Percentiles rank a stretch among this genome's conserved stretches.
These are phyloP conservation scores for Amphiprion clarkii DNA, from an alignment of 2,797 vertebrate species.

Conservation along the genomic window DNA sequence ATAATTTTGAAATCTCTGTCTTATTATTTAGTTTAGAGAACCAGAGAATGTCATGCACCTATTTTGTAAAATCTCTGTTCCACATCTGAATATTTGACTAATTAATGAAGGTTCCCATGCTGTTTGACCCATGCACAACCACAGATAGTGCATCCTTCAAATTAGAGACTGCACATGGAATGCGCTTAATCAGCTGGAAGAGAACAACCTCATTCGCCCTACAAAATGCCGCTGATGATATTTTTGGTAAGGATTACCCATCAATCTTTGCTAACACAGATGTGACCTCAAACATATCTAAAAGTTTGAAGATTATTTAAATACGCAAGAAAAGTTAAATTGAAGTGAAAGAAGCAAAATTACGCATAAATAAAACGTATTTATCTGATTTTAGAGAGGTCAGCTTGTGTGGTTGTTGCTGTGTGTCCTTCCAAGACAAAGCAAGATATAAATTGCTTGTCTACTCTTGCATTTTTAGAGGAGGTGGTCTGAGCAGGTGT, in stretches of 20 bases:
- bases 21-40: not conserved
- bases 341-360: not conserved
- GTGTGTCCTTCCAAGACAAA: not conserved
- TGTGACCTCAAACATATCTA: not conserved
- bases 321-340: not conserved
- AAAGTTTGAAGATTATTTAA: not conserved
- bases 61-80: too few species aligned
- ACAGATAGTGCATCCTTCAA: conserved; percentile 3
- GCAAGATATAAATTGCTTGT: not conserved
- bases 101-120: not conserved
- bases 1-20: conserved; percentile 1
- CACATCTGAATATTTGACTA: too few species aligned
- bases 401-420: too few species aligned
- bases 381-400: not conserved
- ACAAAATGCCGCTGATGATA: not conserved
- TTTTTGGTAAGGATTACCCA: not conserved
- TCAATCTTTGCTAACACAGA: not conserved
- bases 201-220: conserved; percentile 2
- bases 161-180: conserved; percentile 37
- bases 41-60: not conserved
- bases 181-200: conserved; percentile 12
- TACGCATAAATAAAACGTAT: too few species aligned
- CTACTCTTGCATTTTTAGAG: conserved; percentile 12
- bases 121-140: not conserved
- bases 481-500: conserved; percentile 5